phyloP scores from a whole-genome alignment of 2,888 invertebrate species.

The Eupelmus urozonus region DNA sequence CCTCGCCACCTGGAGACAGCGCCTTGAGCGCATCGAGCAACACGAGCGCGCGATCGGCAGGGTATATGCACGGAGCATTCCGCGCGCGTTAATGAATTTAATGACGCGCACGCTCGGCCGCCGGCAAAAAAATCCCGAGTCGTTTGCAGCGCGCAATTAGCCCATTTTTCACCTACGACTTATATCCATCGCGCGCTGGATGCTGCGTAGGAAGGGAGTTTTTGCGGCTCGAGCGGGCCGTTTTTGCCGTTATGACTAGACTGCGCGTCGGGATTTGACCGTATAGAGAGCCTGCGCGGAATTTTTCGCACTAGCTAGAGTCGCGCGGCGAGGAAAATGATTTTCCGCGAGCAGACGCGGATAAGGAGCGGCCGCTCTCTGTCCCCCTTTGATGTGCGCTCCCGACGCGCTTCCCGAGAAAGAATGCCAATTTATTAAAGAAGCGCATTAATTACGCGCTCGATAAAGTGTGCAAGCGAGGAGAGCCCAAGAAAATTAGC shows the following conservation, averaged over 20 bases:
- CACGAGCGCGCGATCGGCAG: conserved; percentile 60
- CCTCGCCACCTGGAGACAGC: conserved; percentile 38
- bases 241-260: conserved; percentile 32
- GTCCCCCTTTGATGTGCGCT: conserved; percentile 47
- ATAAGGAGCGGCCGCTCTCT: background rate
- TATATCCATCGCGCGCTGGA: too few relatives aligned
- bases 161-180: conserved; percentile 59
- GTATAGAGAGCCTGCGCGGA: conserved; percentile 26
- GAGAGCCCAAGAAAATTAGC: conserved; percentile 45
- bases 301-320: conserved; percentile 39
- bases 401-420: conserved; percentile 39
- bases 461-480: conserved; percentile 55
- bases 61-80: conserved; percentile 62
- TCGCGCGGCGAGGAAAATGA: conserved; percentile 51
- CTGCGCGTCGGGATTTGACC: conserved; percentile 18
- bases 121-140: background rate
- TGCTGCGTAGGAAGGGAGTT: too few relatives aligned
- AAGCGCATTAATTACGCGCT: conserved; percentile 60
- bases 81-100: conserved; percentile 71
- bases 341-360: conserved; percentile 47
- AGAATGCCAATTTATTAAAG: conserved; percentile 60
- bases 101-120: conserved; percentile 46
- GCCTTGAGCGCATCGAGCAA: conserved; percentile 9
- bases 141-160: conserved; percentile 52
- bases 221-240: too few relatives aligned